A percentile compares a stretch with the other conserved stretches of the same genome.
Evolutionary conservation across 2,888 invertebrate species (phyloP).

Genomic region (Orchesella flavescens): DNA sequence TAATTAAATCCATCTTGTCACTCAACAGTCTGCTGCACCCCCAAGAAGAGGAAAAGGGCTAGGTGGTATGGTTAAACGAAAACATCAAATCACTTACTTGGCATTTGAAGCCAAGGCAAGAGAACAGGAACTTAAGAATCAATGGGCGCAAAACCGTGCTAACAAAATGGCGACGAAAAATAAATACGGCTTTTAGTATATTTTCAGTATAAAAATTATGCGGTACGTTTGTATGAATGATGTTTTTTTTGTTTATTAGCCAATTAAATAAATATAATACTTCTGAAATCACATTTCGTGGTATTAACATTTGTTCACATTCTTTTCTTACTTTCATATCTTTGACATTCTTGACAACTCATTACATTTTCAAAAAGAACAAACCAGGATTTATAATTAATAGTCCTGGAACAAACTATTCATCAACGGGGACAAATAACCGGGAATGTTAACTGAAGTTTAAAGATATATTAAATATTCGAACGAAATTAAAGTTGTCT

Average conservation of each 20-base stretch:
- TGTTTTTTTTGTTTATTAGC: slow-evolving; percentile 15
- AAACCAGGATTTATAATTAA: too few species aligned
- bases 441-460: background rate
- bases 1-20: background rate
- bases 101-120: slow-evolving; percentile 95
- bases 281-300: slow-evolving; percentile 6
- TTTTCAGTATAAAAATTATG: slow-evolving; percentile 7
- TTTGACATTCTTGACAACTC: too few species aligned
- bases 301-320: too few species aligned
- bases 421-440: background rate
- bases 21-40: slow-evolving; percentile 60
- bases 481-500: background rate
- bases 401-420: background rate
- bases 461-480: background rate
- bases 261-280: slow-evolving; percentile 40
- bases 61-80: slow-evolving; percentile 77
- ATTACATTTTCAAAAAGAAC: too few species aligned
- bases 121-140: slow-evolving; percentile 92
- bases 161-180: slow-evolving; percentile 91
- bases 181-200: slow-evolving; percentile 91
- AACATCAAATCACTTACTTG: slow-evolving; percentile 97
- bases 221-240: background rate
- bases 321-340: too few species aligned
- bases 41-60: slow-evolving; percentile 65
- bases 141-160: slow-evolving; percentile 92